These are phyloP conservation scores for Columbina picui DNA, from an alignment of 2,113 vertebrate genomes.

Conservation along the genomic window DNA sequence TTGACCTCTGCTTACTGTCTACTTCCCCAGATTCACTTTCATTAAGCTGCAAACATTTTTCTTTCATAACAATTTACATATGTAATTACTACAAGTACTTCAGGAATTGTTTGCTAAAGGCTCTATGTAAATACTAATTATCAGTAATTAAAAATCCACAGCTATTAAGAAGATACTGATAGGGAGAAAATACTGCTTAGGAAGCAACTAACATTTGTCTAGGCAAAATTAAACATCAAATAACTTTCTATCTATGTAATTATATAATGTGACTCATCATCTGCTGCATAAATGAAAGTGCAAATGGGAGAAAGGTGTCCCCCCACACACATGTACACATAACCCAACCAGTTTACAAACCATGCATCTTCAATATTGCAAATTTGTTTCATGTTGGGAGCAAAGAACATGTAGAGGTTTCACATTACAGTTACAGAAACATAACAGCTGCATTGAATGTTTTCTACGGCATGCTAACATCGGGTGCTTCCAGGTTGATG, in stretches of 20 bases:
- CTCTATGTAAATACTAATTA: conserved; percentile 87
- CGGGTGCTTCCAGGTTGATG: not conserved
- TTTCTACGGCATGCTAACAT: not conserved
- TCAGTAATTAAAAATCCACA: conserved; percentile 83
- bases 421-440: not conserved
- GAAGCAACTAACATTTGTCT: conserved; percentile 40
- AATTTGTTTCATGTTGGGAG: not conserved
- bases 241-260: conserved; percentile 67
- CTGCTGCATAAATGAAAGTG: conserved; percentile 9
- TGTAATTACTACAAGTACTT: conserved; percentile 79
- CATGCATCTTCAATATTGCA: not conserved
- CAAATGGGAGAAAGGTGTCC: conserved; percentile 2
- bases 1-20: conserved; percentile 19
- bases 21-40: conserved; percentile 31
- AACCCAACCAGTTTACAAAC: not conserved
- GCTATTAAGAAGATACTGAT: conserved; percentile 77
- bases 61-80: conserved; percentile 75
- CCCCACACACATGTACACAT: too few species aligned
- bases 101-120: conserved; percentile 81
- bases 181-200: conserved; percentile 76
- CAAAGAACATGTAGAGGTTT: not conserved
- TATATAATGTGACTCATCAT: conserved; percentile 52
- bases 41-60: conserved; percentile 50
- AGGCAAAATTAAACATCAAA: conserved; percentile 68
- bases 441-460: not conserved